These are phyloP conservation scores for Tholera decimalis DNA, from an alignment of 2,888 invertebrate species.

Conservation along the genomic window DNA sequence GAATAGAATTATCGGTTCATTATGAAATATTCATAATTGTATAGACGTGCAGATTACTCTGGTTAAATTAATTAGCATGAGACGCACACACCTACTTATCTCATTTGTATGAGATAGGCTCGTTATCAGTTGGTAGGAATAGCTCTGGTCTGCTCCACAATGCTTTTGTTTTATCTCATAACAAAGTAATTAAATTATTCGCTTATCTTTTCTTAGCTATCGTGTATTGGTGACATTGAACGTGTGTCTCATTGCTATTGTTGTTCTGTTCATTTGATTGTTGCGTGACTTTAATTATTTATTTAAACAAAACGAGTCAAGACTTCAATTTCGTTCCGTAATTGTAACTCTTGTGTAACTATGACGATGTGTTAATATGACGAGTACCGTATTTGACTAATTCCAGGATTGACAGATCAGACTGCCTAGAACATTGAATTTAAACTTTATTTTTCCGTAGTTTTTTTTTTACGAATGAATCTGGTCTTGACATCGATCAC, in stretches of 20 bases:
- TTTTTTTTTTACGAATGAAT: background rate
- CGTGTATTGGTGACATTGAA: constrained; percentile 58
- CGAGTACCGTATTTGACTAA: background rate
- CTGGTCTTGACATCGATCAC: too few species aligned
- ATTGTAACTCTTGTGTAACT: background rate
- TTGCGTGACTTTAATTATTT: constrained; percentile 7
- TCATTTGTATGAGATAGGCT: constrained; percentile 42
- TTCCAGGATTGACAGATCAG: background rate
- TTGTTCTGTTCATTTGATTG: constrained; percentile 43
- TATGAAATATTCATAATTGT: constrained; percentile 46
- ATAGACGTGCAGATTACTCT: constrained; percentile 44
- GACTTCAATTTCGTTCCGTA: background rate
- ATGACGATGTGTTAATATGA: background rate
- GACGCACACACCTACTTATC: constrained; percentile 32
- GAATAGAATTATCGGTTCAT: constrained; percentile 42
- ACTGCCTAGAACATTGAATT: background rate
- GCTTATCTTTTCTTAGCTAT: constrained; percentile 57
- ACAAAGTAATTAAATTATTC: constrained; percentile 54
- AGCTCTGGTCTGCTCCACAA: constrained; percentile 35
- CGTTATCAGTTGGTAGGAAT: constrained; percentile 39
- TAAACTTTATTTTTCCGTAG: background rate
- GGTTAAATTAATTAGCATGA: constrained; percentile 45
- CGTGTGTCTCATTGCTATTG: constrained; percentile 37
- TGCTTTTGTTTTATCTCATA: constrained; percentile 50
- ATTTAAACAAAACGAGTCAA: background rate